Evolutionary conservation across 2,888 invertebrate genomes (phyloP).

Genomic region (Stratiomys singularior): DNA sequence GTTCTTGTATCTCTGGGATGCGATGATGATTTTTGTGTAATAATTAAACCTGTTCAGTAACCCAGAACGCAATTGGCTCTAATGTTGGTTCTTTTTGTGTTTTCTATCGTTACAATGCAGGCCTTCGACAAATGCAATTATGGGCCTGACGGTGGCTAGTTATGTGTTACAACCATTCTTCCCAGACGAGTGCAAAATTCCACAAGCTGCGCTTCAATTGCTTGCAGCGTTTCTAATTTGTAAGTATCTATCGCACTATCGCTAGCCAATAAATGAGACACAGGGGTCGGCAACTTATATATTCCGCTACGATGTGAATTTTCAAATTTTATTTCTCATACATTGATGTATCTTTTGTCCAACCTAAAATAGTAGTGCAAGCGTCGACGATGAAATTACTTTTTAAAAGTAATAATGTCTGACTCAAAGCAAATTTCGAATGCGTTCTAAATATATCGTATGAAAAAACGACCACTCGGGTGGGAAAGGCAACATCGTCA

Average conservation of each 20-base stretch:
- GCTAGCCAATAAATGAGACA: no score
- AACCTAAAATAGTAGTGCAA: no score
- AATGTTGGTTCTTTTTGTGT: neutral
- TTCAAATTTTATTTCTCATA: no score
- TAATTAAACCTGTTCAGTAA: constrained; percentile 61
- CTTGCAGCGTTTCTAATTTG: constrained; percentile 85
- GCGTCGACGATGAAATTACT: no score
- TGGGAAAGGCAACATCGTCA: no score
- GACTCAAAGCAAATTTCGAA: no score
- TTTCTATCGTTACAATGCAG: constrained; percentile 67
- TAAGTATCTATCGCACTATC: constrained; percentile 67
- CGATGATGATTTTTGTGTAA: constrained; percentile 96
- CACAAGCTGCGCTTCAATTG: constrained; percentile 75
- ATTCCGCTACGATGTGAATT: no score
- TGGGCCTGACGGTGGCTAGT: constrained; percentile 92
- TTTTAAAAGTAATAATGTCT: no score
- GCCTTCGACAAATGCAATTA: constrained; percentile 96
- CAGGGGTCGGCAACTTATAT: no score
- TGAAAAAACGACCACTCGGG: no score
- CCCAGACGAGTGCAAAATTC: constrained; percentile 75
- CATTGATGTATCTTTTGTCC: no score
- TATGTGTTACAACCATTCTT: constrained; percentile 92
- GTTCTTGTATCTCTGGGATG: constrained; percentile 96
- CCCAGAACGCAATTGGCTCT: neutral
- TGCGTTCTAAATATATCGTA: no score